A percentile compares a stretch with the other conserved stretches of the same genome.
These are phyloP conservation scores for Chitala chitala DNA, from an alignment of 2,113 vertebrate species.

Conservation along the genomic window DNA sequence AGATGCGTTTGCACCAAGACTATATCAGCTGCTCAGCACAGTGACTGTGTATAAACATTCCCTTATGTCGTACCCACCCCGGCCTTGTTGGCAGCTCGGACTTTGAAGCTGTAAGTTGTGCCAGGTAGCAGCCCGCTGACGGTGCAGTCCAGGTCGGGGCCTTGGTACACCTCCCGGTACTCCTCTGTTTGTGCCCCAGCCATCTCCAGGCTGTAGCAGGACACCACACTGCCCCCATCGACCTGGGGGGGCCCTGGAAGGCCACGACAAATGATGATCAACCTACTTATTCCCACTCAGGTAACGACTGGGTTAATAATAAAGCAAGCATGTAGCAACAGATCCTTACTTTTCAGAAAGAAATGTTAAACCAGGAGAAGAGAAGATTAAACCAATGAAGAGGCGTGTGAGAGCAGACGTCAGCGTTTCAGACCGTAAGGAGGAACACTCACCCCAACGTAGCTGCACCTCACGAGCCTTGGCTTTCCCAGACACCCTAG, in stretches of 20 bases:
- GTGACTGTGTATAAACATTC: background rate
- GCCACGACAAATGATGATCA: background rate
- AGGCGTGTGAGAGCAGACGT: conserved; percentile 19
- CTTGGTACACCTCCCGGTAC: conserved; percentile 82
- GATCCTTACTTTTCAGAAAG: background rate
- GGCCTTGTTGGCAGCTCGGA: conserved; percentile 86
- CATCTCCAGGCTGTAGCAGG: conserved; percentile 79
- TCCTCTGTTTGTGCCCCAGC: conserved; percentile 71
- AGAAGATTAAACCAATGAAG: background rate
- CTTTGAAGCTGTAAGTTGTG: conserved; percentile 77
- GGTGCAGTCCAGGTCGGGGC: conserved; percentile 83
- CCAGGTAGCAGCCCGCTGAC: conserved; percentile 82
- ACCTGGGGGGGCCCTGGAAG: conserved; percentile 71
- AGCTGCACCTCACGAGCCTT: conserved; percentile 91
- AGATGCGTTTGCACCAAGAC: no score
- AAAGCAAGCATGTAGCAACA: background rate
- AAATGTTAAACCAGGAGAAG: conserved; percentile 12
- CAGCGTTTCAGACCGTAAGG: no score
- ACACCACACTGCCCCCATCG: conserved; percentile 79
- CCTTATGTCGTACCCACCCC: conserved; percentile 68
- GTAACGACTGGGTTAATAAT: background rate
- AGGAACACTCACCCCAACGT: conserved; percentile 94
- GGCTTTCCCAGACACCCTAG: conserved; percentile 82
- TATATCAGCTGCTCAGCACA: no score
- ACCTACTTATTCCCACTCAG: background rate